phyloP scores from a whole-genome alignment of 2,888 invertebrate genomes.

The Apamea epomidion region DNA sequence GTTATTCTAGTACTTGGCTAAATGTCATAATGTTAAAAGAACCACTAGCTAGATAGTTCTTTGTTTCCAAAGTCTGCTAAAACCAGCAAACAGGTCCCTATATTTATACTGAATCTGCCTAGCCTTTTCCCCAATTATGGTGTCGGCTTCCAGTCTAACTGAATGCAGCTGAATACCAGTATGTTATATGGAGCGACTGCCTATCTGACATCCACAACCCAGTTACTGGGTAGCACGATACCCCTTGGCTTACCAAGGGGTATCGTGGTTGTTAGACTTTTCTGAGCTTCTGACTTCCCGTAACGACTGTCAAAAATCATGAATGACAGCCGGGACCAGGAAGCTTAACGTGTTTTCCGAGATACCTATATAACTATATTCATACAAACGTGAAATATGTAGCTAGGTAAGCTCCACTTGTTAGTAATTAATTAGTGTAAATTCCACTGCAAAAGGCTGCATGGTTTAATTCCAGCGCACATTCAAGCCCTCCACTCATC shows the following conservation, averaged over 20 bases:
- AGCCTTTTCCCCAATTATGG: not conserved
- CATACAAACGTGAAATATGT: constrained; percentile 35
- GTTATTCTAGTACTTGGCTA: constrained; percentile 35
- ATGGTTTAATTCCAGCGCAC: constrained; percentile 46
- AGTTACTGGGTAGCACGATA: not conserved
- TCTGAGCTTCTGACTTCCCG: not conserved
- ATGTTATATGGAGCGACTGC: not conserved
- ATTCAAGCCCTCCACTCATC: constrained; percentile 43
- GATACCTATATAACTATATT: constrained; percentile 10
- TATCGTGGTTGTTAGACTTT: not conserved
- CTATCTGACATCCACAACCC: not conserved
- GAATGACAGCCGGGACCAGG: not conserved
- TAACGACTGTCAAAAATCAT: not conserved
- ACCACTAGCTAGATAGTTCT: constrained; percentile 6
- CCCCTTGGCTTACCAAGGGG: no score
- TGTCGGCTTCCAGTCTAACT: not conserved
- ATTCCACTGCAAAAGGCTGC: constrained; percentile 48
- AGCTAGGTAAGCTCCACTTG: constrained; percentile 35
- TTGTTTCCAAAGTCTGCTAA: constrained; percentile 7
- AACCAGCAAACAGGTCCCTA: constrained; percentile 14
- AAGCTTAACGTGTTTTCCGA: not conserved
- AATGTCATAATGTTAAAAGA: constrained; percentile 35
- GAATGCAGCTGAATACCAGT: not conserved
- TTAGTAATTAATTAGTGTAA: constrained; percentile 59
- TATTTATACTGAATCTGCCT: constrained; percentile 17